phyloP scores from a whole-genome alignment of 2,113 vertebrate species.

The Gobio gobio region DNA sequence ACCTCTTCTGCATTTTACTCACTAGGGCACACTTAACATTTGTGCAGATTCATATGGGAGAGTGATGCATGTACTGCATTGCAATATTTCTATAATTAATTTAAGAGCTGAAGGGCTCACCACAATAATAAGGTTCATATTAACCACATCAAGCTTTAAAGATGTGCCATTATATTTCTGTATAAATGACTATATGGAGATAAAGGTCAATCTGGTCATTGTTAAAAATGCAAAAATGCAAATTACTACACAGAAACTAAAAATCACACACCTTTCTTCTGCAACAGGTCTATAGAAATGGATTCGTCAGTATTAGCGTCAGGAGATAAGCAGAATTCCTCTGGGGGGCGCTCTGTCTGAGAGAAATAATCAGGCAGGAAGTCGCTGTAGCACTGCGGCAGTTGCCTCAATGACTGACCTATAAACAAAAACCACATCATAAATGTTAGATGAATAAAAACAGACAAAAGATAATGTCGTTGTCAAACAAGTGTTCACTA shows the following conservation, averaged over 20 bases:
- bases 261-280: constrained; percentile 83
- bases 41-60: not conserved
- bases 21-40: not conserved
- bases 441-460: constrained; percentile 21
- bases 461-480: not conserved
- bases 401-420: constrained; percentile 78
- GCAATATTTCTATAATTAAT: not conserved
- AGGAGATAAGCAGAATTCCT: constrained; percentile 96
- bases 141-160: constrained; percentile 11
- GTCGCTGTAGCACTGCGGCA: constrained; percentile 84
- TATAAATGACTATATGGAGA: not conserved
- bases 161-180: not conserved
- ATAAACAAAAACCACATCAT: constrained; percentile 43
- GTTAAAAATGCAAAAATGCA: not conserved
- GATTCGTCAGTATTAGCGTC: constrained; percentile 85
- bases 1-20: not conserved
- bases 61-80: not conserved
- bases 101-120: not conserved
- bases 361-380: constrained; percentile 94
- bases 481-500: not conserved
- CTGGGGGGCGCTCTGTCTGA: constrained; percentile 89
- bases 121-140: not conserved
- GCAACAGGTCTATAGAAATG: constrained; percentile 87
- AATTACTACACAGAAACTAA: not conserved
- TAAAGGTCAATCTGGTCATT: not conserved